Base-by-base conservation (phyloP, 2,888 invertebrate genomes). In the Cheilosia impressa region DNA sequence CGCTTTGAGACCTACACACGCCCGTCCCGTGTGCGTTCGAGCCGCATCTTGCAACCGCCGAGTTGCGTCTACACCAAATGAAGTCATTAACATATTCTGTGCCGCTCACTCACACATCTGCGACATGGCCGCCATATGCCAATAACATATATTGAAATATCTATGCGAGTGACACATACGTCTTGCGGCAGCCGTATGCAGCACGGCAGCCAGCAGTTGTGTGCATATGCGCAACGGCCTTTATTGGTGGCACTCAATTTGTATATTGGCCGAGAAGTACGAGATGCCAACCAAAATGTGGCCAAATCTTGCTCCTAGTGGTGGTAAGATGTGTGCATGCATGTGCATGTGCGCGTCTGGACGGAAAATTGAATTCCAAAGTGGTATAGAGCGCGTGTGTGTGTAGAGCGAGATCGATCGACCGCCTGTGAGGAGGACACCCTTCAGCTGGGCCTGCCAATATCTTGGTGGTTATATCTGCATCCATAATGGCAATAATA, bases 201-300 rank as follows among this genome's bases (percentile, higher is more conserved):
- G 31, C 55, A 52, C 83, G 62, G 80, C 31, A 31, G 31, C 9
- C 73, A 79, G 68, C 77, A 77, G 60, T 43, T 75, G 60, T 31
- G 72, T 68, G 66, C 76, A 81, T 72, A 68, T 60, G 71, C 13
- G 38, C 71, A 43, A 43, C 47, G 68, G 72, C 72, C 85, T 76
- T 85, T 85, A 81, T 85, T 85, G 85, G 85, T 81, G 81, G 85
- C 85, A 85, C 81, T 85, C 85, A 85, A 85, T 85, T 81, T 85
- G 85, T 85, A 81, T 85, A 85, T 81, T 85, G 76, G 66, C 85
- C 68, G 81, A 85, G 76, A 77, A 80, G 84, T 84, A 79, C 69
- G 85, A 81, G 76, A 81, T 81, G 76, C 76, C 85, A 81, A 75
- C 75, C 80, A 80, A 80, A 75, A 84, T 85, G 75, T 76, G 62